Evolutionary conservation across 2,888 invertebrate species (phyloP).

Genomic region (Cheilosia pagana): DNA sequence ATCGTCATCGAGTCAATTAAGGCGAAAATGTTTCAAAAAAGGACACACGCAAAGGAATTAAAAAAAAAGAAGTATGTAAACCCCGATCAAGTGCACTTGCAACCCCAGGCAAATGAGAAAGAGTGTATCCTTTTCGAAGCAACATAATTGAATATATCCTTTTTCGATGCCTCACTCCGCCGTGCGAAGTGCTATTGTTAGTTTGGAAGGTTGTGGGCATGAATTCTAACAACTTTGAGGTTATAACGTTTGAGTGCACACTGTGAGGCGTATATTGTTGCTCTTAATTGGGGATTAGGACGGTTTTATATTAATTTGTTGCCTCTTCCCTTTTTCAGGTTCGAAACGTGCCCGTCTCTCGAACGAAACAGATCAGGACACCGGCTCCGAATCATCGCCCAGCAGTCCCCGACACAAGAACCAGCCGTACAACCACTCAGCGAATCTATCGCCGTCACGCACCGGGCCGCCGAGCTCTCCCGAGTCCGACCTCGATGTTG

Average conservation of each 20-base stretch:
- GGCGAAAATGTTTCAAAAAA: slow-evolving; percentile 71
- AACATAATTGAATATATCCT: slow-evolving; percentile 54
- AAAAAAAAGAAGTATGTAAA: slow-evolving; percentile 34
- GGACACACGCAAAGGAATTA: slow-evolving; percentile 58
- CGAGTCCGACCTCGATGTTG: slow-evolving; percentile 83
- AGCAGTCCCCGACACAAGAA: slow-evolving; percentile 82
- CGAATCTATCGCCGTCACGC: slow-evolving; percentile 82
- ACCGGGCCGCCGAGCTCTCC: slow-evolving; percentile 83
- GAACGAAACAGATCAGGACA: slow-evolving; percentile 83
- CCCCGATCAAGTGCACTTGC: slow-evolving; percentile 71
- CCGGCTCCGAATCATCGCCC: slow-evolving; percentile 83
- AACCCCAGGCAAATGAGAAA: slow-evolving; percentile 52
- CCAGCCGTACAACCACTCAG: slow-evolving; percentile 79
- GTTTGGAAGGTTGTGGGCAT: slow-evolving; percentile 24
- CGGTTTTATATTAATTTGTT: slow-evolving; percentile 17
- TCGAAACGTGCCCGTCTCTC: slow-evolving; percentile 83
- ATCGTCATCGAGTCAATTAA: slow-evolving; percentile 72
- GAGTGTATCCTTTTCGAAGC: slow-evolving; percentile 60
- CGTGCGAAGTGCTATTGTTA: slow-evolving; percentile 18
- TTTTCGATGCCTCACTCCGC: slow-evolving; percentile 19
- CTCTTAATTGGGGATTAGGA: slow-evolving; percentile 67
- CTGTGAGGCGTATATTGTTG: slow-evolving; percentile 25
- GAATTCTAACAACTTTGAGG: slow-evolving; percentile 58
- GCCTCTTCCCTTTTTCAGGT: slow-evolving; percentile 77
- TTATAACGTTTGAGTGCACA: slow-evolving; percentile 44